Conservation (phyloP, 2,113 vertebrate genomes). For the Athene noctua region DNA sequence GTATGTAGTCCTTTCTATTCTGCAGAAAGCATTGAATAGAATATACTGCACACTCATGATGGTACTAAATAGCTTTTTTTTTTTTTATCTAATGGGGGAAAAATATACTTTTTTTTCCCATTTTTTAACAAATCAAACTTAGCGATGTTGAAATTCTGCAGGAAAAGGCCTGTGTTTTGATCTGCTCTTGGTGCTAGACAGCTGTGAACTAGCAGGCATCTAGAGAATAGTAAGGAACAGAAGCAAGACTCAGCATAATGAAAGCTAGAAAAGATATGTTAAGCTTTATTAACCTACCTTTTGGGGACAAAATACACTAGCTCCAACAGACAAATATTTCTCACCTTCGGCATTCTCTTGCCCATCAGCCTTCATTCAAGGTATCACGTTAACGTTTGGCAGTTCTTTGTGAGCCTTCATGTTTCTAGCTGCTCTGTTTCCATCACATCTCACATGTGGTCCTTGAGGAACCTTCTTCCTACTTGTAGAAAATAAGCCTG, state of each 20-base stretch:
- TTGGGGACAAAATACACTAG: no score
- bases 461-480: neutral
- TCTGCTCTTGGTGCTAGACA: neutral
- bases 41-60: neutral
- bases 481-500: neutral
- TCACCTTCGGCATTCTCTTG: no score
- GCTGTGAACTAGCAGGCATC: neutral
- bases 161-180: accelerated
- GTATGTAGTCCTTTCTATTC: neutral
- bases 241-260: neutral
- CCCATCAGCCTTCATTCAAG: no score
- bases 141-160: neutral
- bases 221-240: neutral
- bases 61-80: neutral
- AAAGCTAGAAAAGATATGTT: no score
- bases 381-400: neutral
- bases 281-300: no score
- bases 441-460: neutral
- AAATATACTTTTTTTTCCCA: no score
- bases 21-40: neutral
- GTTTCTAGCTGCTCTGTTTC: neutral
- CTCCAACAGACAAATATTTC: no score
- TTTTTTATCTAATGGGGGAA: neutral
- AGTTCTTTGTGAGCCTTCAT: neutral
- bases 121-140: neutral